Evolutionary conservation across 2,888 invertebrate species (phyloP).

Genomic region (Carterocephalus palaemon): DNA sequence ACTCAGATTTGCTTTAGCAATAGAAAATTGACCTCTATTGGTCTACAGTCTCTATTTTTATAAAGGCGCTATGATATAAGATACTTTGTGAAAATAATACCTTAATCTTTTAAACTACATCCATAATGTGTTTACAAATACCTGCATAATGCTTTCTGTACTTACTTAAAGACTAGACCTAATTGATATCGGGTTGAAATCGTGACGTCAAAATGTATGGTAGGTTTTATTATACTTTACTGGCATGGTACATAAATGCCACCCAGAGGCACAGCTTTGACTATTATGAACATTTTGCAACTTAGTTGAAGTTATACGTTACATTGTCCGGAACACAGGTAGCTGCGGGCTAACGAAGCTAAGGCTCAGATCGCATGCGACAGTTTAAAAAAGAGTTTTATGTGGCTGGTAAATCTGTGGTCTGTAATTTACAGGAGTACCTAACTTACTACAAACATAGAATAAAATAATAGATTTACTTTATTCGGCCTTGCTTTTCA

Average conservation of each 20-base stretch:
- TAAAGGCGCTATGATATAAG: too few species aligned
- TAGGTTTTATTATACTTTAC: conserved; percentile 7
- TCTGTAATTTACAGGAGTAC: too few species aligned
- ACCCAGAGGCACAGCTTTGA: not conserved
- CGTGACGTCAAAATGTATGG: conserved; percentile 22
- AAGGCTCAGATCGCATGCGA: not conserved
- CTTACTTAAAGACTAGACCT: conserved; percentile 22
- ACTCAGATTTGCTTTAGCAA: not conserved
- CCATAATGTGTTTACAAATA: too few species aligned
- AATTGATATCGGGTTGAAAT: conserved; percentile 8
- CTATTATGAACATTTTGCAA: conserved; percentile 27
- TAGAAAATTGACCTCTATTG: conserved; percentile 1
- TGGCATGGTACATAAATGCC: conserved; percentile 7
- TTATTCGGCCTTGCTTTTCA: too few species aligned
- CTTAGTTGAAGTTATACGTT: conserved; percentile 28
- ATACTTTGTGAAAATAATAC: too few species aligned
- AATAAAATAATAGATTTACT: too few species aligned
- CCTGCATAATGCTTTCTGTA: conserved; percentile 12
- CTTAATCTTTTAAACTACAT: too few species aligned
- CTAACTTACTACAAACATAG: too few species aligned
- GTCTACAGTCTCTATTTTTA: conserved; percentile 14
- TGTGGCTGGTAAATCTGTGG: too few species aligned
- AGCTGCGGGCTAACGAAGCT: conserved; percentile 30
- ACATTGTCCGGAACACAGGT: conserved; percentile 34
- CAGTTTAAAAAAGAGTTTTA: too few species aligned